Percentiles rank a stretch among this genome's conserved stretches.
These are phyloP conservation scores for Crotalus helleri DNA, from an alignment of 2,113 vertebrate species.

Conservation along the genomic window DNA sequence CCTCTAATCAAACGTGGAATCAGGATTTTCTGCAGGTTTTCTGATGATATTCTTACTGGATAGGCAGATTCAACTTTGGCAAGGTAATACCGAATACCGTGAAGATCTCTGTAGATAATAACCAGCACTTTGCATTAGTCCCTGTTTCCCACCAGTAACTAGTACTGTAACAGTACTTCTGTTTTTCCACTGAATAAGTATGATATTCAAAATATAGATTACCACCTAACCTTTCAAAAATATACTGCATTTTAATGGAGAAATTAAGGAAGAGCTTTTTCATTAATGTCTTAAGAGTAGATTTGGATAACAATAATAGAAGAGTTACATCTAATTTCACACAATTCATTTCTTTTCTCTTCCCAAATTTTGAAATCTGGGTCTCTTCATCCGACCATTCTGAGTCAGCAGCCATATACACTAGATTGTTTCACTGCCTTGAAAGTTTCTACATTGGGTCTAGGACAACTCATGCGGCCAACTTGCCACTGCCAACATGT, in stretches of 20 bases:
- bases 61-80: not conserved
- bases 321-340: not conserved
- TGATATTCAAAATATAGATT: not conserved
- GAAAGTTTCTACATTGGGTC: not conserved
- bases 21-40: not conserved
- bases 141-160: not conserved
- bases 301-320: not conserved
- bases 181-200: not conserved
- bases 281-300: not conserved
- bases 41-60: not conserved
- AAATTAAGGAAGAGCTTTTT: not conserved
- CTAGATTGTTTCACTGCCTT: not conserved
- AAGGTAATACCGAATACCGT: not conserved
- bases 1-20: not conserved
- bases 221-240: not conserved
- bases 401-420: not conserved
- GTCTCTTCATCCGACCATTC: not conserved
- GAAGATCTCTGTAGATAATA: not conserved
- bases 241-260: not conserved
- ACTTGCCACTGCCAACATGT: not conserved
- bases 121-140: not conserved
- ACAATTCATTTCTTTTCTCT: not conserved
- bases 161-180: not conserved
- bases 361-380: not conserved
- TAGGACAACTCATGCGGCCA: not conserved